These are phyloP conservation scores for Numenius phaeopus DNA, from an alignment of 2,797 vertebrate species.

Conservation along the genomic window DNA sequence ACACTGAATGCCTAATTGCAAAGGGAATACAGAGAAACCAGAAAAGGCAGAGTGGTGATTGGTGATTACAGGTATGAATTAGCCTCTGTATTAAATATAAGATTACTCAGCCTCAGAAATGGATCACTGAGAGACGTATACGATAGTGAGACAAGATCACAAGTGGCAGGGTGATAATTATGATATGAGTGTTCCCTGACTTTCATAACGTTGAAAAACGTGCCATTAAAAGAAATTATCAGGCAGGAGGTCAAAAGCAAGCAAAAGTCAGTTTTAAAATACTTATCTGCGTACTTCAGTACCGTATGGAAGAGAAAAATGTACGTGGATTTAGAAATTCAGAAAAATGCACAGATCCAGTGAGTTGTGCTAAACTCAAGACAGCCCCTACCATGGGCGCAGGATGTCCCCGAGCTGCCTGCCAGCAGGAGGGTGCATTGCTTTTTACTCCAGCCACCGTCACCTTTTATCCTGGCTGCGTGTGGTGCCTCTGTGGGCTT, in stretches of 20 bases:
- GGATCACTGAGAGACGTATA: background rate
- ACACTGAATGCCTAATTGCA: background rate
- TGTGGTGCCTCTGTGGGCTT: background rate
- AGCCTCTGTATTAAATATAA: background rate
- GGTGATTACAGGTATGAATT: background rate
- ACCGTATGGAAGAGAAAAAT: background rate
- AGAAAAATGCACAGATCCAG: background rate
- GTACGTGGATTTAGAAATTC: background rate
- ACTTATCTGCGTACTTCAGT: background rate
- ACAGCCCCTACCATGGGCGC: fast-evolving
- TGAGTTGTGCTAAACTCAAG: background rate
- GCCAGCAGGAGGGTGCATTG: background rate
- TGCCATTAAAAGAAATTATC: background rate
- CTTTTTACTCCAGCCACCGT: background rate
- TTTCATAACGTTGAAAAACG: background rate
- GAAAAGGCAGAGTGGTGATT: background rate
- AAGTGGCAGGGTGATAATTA: background rate
- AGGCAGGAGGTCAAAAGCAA: background rate
- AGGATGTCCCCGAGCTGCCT: background rate
- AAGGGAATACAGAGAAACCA: background rate
- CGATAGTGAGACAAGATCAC: background rate
- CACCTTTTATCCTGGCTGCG: background rate
- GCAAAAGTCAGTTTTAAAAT: background rate
- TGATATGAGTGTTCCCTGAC: background rate
- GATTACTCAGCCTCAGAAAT: background rate